Conservation (phyloP, 2,888 invertebrate genomes). For the Dioctria rufipes region DNA sequence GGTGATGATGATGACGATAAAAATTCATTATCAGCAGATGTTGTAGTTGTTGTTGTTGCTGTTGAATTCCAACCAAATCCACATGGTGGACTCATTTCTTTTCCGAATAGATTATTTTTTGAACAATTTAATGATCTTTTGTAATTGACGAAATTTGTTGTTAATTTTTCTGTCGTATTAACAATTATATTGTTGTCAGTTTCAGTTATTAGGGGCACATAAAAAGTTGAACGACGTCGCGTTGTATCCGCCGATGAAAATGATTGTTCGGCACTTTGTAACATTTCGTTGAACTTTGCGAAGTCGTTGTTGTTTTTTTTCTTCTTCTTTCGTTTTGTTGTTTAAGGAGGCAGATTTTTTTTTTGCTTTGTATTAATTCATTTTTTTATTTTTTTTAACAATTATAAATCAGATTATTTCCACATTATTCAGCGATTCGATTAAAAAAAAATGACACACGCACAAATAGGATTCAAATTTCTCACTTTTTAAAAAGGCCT, state of each 20-base stretch:
- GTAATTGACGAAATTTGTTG: slow-evolving; percentile 40
- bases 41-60: background rate
- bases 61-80: slow-evolving; percentile 69
- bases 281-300: slow-evolving; percentile 61
- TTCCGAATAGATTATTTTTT: slow-evolving; percentile 22
- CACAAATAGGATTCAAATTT: background rate
- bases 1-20: background rate
- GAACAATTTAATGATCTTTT: slow-evolving; percentile 38
- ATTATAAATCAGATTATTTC: background rate
- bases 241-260: slow-evolving; percentile 58
- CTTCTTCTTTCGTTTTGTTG: background rate
- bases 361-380: background rate
- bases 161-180: slow-evolving; percentile 40
- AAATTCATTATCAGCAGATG: slow-evolving; percentile 2
- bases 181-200: slow-evolving; percentile 61
- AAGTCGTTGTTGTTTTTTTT: too few species aligned
- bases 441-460: too few species aligned
- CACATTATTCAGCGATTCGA: background rate
- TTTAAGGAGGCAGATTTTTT: background rate
- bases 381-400: background rate
- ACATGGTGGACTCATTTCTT: slow-evolving; percentile 64
- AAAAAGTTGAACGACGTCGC: slow-evolving; percentile 81
- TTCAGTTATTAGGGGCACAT: slow-evolving; percentile 76
- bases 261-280: slow-evolving; percentile 63
- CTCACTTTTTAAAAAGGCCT: background rate